These are phyloP conservation scores for Mylabris sibirica DNA, from an alignment of 2,888 invertebrate species.

Conservation along the genomic window DNA sequence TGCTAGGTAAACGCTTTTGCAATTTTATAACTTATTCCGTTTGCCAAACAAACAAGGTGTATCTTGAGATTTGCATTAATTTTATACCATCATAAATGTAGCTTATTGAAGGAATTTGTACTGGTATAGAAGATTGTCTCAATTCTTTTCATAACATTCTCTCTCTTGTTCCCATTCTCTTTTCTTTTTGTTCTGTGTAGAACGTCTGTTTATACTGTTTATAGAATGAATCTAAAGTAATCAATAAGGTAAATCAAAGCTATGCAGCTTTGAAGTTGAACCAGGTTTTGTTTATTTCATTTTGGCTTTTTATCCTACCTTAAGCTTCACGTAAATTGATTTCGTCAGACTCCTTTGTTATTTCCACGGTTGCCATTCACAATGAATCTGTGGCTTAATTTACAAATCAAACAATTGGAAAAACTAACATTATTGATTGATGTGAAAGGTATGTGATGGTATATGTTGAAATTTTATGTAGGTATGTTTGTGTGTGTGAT, in stretches of 20 bases:
- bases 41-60: conserved; percentile 58
- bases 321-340: conserved; percentile 55
- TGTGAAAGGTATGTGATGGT: neutral
- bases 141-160: conserved; percentile 15
- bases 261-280: conserved; percentile 52
- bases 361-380: conserved; percentile 46
- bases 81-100: conserved; percentile 61
- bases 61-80: conserved; percentile 63
- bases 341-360: conserved; percentile 55
- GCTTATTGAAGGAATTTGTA: conserved; percentile 42
- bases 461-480: no score
- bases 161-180: conserved; percentile 8
- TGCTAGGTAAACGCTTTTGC: conserved; percentile 56
- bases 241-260: conserved; percentile 60
- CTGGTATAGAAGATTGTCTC: conserved; percentile 38
- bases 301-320: conserved; percentile 56
- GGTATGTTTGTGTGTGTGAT: neutral
- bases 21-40: conserved; percentile 58
- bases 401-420: conserved; percentile 26
- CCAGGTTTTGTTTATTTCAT: conserved; percentile 55
- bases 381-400: conserved; percentile 50
- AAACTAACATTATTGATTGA: neutral
- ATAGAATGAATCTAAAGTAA: conserved; percentile 48
- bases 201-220: conserved; percentile 44
- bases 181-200: conserved; percentile 26